Evolutionary conservation across 1,140 invertebrate genomes (phyloP).

Genomic region (Drosophila tropicalis): DNA sequence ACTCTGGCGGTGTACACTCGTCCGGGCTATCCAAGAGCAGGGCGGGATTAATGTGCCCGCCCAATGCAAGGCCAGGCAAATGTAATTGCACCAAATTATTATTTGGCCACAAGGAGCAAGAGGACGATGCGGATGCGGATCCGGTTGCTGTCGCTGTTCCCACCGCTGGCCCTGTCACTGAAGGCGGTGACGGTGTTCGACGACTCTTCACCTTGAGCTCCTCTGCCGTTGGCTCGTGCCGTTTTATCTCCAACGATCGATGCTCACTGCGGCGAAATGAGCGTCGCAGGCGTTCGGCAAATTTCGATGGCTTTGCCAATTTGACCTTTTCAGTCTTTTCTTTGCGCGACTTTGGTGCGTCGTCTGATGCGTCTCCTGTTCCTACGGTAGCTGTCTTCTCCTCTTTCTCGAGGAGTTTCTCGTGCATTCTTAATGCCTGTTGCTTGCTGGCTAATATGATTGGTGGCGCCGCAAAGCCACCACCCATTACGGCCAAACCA

Average conservation of each 20-base stretch:
- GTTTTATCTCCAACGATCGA: conserved; percentile 71
- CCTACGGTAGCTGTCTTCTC: conserved; percentile 30
- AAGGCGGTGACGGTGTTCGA: conserved; percentile 37
- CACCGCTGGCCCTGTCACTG: conserved; percentile 34
- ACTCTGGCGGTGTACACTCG: conserved; percentile 78
- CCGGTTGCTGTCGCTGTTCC: too few species aligned
- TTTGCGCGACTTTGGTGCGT: conserved; percentile 30
- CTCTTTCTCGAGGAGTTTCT: conserved; percentile 75
- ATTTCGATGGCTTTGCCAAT: conserved; percentile 70
- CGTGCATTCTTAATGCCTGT: conserved; percentile 62
- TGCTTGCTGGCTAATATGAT: conserved; percentile 64
- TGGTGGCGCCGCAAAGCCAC: conserved; percentile 75
- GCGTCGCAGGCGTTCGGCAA: conserved; percentile 70
- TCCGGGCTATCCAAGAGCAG: conserved; percentile 77
- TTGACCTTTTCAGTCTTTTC: conserved; percentile 73
- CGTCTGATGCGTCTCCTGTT: neutral
- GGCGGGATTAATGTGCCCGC: conserved; percentile 76
- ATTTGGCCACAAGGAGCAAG: conserved; percentile 15
- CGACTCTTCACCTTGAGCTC: conserved; percentile 42
- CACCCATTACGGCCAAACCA: conserved; percentile 76
- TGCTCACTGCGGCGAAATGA: conserved; percentile 75
- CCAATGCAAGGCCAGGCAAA: conserved; percentile 59
- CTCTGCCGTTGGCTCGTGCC: conserved; percentile 50
- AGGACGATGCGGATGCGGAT: conserved; percentile 50
- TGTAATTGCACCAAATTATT: conserved; percentile 46